phyloP scores from a whole-genome alignment of 1,140 invertebrate species.

The Amphibalanus amphitrite region DNA sequence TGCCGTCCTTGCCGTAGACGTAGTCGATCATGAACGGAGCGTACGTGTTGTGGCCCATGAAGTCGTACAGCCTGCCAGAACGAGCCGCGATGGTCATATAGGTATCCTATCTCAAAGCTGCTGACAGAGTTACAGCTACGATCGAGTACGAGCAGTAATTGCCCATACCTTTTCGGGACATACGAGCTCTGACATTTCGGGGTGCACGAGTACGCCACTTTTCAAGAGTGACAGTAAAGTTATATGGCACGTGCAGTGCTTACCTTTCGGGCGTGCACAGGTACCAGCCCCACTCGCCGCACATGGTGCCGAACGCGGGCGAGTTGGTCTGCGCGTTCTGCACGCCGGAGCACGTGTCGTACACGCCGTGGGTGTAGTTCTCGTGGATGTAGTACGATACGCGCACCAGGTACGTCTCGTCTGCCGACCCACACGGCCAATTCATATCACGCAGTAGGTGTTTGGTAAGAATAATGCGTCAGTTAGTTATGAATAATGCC shows the following conservation, averaged over 20 bases:
- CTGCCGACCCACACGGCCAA: background rate
- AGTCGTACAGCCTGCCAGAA: conserved; percentile 6
- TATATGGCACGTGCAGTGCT: too few relatives aligned
- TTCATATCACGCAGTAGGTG: too few relatives aligned
- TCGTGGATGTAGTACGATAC: background rate
- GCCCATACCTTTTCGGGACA: too few relatives aligned
- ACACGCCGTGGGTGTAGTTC: conserved; percentile 40
- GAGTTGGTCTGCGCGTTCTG: conserved; percentile 55
- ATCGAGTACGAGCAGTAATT: too few relatives aligned
- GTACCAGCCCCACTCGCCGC: conserved; percentile 45
- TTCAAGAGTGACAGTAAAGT: too few relatives aligned
- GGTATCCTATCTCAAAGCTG: too few relatives aligned
- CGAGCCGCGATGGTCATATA: too few relatives aligned
- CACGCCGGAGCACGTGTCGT: conserved; percentile 64
- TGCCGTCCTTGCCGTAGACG: conserved; percentile 9
- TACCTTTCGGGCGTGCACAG: conserved; percentile 30
- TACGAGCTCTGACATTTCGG: too few relatives aligned
- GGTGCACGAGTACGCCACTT: too few relatives aligned
- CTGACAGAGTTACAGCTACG: too few relatives aligned
- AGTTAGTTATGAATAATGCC: too few relatives aligned
- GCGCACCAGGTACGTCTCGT: background rate
- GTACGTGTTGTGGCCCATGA: conserved; percentile 31
- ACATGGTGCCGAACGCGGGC: conserved; percentile 61
- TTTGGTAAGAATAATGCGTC: too few relatives aligned
- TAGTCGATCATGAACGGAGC: conserved; percentile 74